Base-by-base conservation (phyloP, 2,888 invertebrate genomes). In the Cosmopolites sordidus region DNA sequence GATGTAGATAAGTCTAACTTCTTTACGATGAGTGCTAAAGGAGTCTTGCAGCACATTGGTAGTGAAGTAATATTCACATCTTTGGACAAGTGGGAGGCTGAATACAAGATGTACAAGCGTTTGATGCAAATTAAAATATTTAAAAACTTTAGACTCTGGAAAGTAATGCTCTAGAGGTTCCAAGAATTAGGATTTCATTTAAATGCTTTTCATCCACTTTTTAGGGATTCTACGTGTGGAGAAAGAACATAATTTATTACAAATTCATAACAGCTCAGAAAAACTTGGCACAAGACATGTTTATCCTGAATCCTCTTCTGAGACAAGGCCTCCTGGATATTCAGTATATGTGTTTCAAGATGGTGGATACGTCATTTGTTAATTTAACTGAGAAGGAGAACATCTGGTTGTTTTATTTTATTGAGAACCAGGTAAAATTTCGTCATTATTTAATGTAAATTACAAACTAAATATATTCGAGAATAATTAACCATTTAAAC, bases 11-110 rank as follows among this genome's bases (percentile, higher is more conserved):
- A 79, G 66, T 79, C 74, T 12, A 86, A 89, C 65, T 89, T 84
- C 69, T 83, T 88, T 65, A 93, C 92, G 0, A 86, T 94, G 61
- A 90, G 92, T 60, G 75, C 81, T 2, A 82, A 84, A 66, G 94
- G 93, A 1, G 89, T 92, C 0, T 85, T 89, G n/a, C 86, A 88
- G 64, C 85, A 83, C 69, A 81, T 76, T 47, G 70, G 79, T 11
- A 82, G 80, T 48, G 91, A 91, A 69, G 85, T 87, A 72, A 83
- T 83, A 11, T 92, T 89, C 67, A 90, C 90, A 0, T 81, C 86
- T 8, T 75, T 93, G 4, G 79, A 83, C 15, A 78, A 83, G 56
- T 93, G 92, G 92, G 87, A 89, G 68, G 82, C 82, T 53, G 92
- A 92, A 68, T 92, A 89, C 65, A 81, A 80, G n/a, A 83, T 83